These are phyloP conservation scores for Scaptodrosophila lebanonensis DNA, from an alignment of 1,140 invertebrate species.

Conservation along the genomic window DNA sequence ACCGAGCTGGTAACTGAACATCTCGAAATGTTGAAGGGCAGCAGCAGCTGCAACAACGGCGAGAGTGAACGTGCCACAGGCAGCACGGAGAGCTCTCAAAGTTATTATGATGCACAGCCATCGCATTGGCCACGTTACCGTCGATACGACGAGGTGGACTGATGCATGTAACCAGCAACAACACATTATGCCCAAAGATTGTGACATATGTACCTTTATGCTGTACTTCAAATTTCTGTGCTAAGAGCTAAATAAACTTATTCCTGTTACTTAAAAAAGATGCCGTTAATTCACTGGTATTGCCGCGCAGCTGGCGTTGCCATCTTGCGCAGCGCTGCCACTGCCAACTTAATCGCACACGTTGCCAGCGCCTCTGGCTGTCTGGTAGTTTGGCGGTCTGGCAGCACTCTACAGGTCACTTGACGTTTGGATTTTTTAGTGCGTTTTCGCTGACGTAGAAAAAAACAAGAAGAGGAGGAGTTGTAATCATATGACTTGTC, in stretches of 20 bases:
- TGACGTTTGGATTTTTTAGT: constrained; percentile 27
- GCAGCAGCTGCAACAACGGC: no score
- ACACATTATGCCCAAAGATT: not conserved
- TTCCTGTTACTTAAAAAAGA: no score
- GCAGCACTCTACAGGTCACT: constrained; percentile 19
- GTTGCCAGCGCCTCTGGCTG: no score
- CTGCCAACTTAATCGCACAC: not conserved
- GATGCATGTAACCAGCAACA: constrained; percentile 2
- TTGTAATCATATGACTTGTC: constrained; percentile 66
- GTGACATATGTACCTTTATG: not conserved
- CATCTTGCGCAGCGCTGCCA: not conserved
- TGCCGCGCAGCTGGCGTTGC: not conserved
- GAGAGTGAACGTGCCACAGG: no score
- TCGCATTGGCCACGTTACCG: no score
- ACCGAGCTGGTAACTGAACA: constrained; percentile 5
- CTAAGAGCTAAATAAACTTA: no score
- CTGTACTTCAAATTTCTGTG: no score
- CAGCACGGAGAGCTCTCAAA: no score
- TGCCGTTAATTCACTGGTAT: no score
- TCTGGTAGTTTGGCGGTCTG: no score
- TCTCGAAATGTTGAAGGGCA: no score
- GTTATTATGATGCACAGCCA: no score
- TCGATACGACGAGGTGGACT: not conserved
- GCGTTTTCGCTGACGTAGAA: constrained; percentile 5
- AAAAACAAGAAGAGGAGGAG: constrained; percentile 20